Conservation (phyloP, 2,113 vertebrate species). For the human region GRCh38 chr7:11536501-11537000, state of each 20-base stretch:
- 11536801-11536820: background rate
- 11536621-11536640: background rate
- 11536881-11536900: background rate
- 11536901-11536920: background rate
- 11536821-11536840: background rate
- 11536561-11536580: background rate
- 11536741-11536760: background rate
- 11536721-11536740: background rate
- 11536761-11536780: background rate
- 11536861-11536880: background rate
- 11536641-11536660: background rate
- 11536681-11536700: background rate
- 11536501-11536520: background rate
- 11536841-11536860: background rate
- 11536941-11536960: background rate
- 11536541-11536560: background rate
- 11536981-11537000: background rate
- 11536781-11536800: background rate
- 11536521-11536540: background rate
- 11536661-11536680: background rate
- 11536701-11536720: background rate
- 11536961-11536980: background rate
- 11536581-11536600: background rate
- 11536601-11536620: background rate
- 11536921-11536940: background rate